These are phyloP conservation scores for Dryococelus australis DNA, from an alignment of 2,888 invertebrate species.

Conservation along the genomic window DNA sequence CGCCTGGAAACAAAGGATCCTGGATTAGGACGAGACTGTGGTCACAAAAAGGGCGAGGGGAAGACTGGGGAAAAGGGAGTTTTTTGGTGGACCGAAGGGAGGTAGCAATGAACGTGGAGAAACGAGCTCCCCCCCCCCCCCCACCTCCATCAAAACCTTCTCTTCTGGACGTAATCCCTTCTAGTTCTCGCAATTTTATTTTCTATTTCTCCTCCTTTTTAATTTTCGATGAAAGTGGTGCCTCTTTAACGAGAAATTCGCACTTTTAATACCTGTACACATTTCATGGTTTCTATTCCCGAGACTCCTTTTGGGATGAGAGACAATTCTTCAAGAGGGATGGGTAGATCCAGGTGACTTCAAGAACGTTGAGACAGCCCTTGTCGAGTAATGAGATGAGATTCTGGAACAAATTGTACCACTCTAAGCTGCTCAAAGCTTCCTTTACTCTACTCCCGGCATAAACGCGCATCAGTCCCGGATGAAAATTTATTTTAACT, in stretches of 20 bases:
- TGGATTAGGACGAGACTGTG: neutral
- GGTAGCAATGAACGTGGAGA: neutral
- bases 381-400: neutral
- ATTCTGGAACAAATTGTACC: neutral
- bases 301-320: neutral
- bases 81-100: neutral
- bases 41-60: neutral
- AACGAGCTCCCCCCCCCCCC: neutral
- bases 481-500: too few relatives aligned
- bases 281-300: neutral
- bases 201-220: neutral
- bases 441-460: neutral
- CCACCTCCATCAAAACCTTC: neutral
- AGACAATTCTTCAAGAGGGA: neutral
- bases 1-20: conserved; percentile 16
- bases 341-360: neutral
- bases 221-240: neutral
- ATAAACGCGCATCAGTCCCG: too few relatives aligned
- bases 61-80: neutral
- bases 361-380: neutral
- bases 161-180: neutral
- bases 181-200: neutral
- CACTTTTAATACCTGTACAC: neutral
- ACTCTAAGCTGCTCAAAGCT: neutral
- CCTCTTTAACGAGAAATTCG: neutral